A percentile compares a stretch with the other conserved stretches of the same genome.
Evolutionary conservation across 2,888 invertebrate species (phyloP).

Genomic region (Aleiodes alternator): DNA sequence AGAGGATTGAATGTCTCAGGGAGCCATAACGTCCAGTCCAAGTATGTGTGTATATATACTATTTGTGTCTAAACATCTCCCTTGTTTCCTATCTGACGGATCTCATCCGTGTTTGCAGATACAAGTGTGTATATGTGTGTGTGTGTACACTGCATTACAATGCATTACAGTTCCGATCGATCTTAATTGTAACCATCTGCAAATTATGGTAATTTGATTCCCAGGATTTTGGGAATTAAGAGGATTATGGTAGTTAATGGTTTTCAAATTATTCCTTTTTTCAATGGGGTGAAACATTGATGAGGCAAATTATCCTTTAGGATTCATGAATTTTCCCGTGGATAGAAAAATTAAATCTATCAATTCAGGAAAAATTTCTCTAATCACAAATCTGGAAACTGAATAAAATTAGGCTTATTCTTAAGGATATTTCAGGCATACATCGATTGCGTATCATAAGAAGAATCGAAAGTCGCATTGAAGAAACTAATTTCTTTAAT

Average conservation of each 20-base stretch:
- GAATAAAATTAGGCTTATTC: no score
- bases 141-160: slow-evolving; percentile 19
- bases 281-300: no score
- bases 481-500: no score
- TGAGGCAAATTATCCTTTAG: no score
- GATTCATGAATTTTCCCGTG: no score
- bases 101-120: slow-evolving; percentile 30
- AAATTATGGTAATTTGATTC: slow-evolving; percentile 35
- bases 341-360: no score
- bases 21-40: slow-evolving; percentile 39
- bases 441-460: no score
- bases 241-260: background rate
- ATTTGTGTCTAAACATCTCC: slow-evolving; percentile 34
- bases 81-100: slow-evolving; percentile 36
- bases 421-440: no score
- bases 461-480: no score
- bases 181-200: slow-evolving; percentile 30
- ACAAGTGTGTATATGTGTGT: background rate
- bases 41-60: slow-evolving; percentile 15
- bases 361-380: no score
- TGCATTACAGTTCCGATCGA: slow-evolving; percentile 6
- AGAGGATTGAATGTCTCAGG: slow-evolving; percentile 29
- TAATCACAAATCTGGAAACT: no score
- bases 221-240: background rate
- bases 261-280: no score